phyloP scores from a whole-genome alignment of 2,113 vertebrate species.

The Gallinago jamesoni region DNA sequence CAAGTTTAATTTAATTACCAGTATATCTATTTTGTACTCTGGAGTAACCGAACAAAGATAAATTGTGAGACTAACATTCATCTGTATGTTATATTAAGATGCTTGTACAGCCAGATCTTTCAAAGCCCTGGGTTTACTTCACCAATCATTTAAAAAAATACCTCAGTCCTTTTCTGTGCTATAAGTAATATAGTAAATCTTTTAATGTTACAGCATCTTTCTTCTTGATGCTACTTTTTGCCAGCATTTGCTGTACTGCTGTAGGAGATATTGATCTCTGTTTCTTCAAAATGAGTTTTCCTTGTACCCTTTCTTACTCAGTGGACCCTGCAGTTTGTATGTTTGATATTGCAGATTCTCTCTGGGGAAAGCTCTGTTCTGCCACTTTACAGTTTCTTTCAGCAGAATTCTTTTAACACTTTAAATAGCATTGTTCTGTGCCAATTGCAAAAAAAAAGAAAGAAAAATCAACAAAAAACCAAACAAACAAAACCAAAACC shows the following conservation, averaged over 20 bases:
- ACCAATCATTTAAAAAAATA: constrained; percentile 23
- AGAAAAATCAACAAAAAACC: neutral
- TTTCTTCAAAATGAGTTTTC: constrained; percentile 52
- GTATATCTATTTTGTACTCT: constrained; percentile 30
- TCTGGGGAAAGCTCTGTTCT: constrained; percentile 5
- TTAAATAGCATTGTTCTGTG: neutral
- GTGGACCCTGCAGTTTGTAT: neutral
- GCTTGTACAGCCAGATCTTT: neutral
- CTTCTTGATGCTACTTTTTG: neutral
- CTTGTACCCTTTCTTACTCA: constrained; percentile 24
- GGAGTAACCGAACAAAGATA: neutral
- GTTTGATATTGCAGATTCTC: constrained; percentile 24
- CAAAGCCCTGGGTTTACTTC: neutral
- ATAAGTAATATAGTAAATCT: constrained; percentile 20
- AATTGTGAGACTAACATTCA: neutral
- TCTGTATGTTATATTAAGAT: constrained; percentile 26
- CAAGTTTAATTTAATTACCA: constrained; percentile 48
- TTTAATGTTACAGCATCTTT: constrained; percentile 27
- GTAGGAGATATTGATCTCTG: constrained; percentile 46
- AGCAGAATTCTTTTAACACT: constrained; percentile 25
- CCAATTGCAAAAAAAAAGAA: neutral
- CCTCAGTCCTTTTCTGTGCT: neutral
- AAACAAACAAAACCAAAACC: neutral
- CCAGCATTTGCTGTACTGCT: neutral
- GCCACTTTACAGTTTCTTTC: constrained; percentile 5